A percentile compares a stretch with the other conserved stretches of the same genome.
phyloP scores from a whole-genome alignment of 2,797 vertebrate species.

The Anniella stebbinsi region DNA sequence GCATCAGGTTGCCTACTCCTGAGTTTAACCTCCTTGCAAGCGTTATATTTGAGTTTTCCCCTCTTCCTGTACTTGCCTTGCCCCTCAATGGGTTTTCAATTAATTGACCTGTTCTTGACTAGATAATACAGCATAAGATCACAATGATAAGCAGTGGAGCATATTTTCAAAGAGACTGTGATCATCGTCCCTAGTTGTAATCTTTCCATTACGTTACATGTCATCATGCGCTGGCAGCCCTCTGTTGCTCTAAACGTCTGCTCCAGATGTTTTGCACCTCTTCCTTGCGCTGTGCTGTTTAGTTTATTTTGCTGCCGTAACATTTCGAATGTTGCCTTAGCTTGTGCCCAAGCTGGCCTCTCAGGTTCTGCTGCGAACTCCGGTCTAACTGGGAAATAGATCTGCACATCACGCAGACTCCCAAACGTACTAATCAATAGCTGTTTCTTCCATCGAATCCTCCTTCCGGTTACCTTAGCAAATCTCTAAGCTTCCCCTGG shows the following conservation, averaged over 20 bases:
- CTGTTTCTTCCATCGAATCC: not conserved
- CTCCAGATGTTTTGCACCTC: not conserved
- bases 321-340: not conserved
- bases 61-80: not conserved
- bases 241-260: not conserved
- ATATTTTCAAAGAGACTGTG: not conserved
- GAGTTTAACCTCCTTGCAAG: not conserved
- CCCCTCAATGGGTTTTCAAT: not conserved
- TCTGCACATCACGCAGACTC: not conserved
- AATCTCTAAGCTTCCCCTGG: not conserved
- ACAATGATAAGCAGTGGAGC: not conserved
- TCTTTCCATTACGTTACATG: not conserved
- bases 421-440: not conserved
- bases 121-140: slow-evolving; percentile 2
- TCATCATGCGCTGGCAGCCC: not conserved
- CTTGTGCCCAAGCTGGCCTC: not conserved
- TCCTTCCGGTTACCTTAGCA: not conserved
- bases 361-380: not conserved
- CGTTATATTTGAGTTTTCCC: not conserved
- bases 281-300: not conserved
- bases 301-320: not conserved
- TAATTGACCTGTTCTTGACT: not conserved
- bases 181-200: not conserved
- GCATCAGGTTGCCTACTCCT: not conserved
- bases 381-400: not conserved